Percentiles rank a stretch among this genome's conserved stretches.
Conservation (phyloP, 2,888 invertebrate species). For the Hypsopygia costalis region DNA sequence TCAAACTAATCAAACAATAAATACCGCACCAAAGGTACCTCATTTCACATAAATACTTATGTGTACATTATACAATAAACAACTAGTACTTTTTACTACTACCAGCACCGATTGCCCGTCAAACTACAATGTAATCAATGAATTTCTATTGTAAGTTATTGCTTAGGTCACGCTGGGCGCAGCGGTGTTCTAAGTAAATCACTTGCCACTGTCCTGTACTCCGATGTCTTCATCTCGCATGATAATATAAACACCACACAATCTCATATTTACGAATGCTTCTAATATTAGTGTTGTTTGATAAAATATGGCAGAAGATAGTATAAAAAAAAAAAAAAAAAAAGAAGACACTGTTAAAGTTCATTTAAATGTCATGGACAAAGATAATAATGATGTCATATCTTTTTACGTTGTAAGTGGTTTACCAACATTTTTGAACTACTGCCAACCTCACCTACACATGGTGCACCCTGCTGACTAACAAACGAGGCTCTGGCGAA, state of each 20-base stretch:
- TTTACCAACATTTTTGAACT: too few species aligned
- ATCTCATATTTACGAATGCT: constrained; percentile 35
- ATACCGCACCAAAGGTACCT: background rate
- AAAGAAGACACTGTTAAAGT: background rate
- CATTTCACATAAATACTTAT: constrained; percentile 8
- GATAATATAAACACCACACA: constrained; percentile 16
- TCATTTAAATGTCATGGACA: too few species aligned
- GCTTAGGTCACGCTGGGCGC: constrained; percentile 39
- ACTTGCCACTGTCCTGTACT: constrained; percentile 34
- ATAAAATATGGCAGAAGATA: too few species aligned
- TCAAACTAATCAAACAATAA: too few species aligned
- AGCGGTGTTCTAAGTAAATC: constrained; percentile 52
- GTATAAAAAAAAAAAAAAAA: constrained; percentile 8
- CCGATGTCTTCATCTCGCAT: constrained; percentile 25
- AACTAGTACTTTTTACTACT: constrained; percentile 13
- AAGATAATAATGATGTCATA: too few species aligned
- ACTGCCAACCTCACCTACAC: too few species aligned
- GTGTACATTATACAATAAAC: constrained; percentile 11
- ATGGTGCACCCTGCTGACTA: too few species aligned
- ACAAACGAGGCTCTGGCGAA: too few species aligned
- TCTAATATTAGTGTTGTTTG: background rate
- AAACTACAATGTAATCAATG: constrained; percentile 22
- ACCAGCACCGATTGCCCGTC: constrained; percentile 15
- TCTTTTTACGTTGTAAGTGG: too few species aligned
- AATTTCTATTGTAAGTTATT: constrained; percentile 33